A percentile compares a stretch with the other conserved stretches of the same genome.
These are phyloP conservation scores for Cuculus canorus DNA, from an alignment of 2,797 vertebrate genomes.

Conservation along the genomic window DNA sequence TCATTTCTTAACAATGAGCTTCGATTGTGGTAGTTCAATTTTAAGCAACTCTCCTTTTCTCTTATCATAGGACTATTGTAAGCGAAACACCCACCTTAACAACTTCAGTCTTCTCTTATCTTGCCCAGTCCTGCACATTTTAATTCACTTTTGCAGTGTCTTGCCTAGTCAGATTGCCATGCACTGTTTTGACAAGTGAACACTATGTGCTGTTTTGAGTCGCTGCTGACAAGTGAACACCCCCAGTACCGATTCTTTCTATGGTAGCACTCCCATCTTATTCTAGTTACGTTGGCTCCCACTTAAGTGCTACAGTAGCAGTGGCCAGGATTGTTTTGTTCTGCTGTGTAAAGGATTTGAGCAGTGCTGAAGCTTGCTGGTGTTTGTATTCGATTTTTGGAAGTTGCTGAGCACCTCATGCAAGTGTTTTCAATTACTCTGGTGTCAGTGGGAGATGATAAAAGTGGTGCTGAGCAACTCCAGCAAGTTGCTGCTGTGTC, in stretches of 20 bases:
- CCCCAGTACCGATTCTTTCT: neutral
- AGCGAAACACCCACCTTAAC: neutral
- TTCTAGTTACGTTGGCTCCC: neutral
- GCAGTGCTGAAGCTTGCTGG: neutral
- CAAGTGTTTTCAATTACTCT: neutral
- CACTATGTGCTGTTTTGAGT: neutral
- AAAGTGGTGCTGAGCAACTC: constrained; percentile 1
- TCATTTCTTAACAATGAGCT: neutral
- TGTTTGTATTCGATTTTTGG: neutral
- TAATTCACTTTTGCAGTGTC: neutral
- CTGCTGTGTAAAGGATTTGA: neutral
- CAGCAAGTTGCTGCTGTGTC: neutral
- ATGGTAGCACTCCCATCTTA: neutral
- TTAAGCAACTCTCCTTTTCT: neutral
- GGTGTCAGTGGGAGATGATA: neutral
- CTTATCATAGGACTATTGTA: neutral
- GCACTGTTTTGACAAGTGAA: neutral
- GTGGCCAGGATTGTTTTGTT: neutral
- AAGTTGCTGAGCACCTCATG: neutral
- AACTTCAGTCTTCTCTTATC: neutral
- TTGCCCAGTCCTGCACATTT: neutral
- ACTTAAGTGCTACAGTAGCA: neutral
- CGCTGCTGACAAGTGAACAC: neutral
- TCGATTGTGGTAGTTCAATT: neutral
- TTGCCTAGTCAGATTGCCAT: neutral